Evolutionary conservation across 1,140 invertebrate genomes (phyloP).

Genomic region (Sycophaga agraensis): DNA sequence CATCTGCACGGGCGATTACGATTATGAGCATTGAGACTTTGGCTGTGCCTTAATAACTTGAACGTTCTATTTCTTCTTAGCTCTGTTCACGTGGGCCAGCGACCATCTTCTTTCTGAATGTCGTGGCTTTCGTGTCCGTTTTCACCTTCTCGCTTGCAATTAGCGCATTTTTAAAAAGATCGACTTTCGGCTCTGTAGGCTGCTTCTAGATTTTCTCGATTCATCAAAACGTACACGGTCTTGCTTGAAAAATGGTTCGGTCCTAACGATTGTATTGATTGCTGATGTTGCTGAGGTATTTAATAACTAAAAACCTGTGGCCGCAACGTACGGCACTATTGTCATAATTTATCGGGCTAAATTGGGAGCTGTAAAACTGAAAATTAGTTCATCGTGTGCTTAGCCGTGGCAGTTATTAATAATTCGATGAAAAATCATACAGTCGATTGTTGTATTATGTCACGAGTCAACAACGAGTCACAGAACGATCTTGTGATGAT

Average conservation of each 20-base stretch:
- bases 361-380: conserved; percentile 18
- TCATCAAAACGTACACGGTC: conserved; percentile 27
- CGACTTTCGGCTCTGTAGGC: conserved; percentile 29
- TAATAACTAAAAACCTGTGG: conserved; percentile 24
- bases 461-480: conserved; percentile 32
- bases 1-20: conserved; percentile 30
- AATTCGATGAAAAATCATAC: conserved; percentile 28
- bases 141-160: conserved; percentile 24
- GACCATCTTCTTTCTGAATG: conserved; percentile 33
- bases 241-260: background rate
- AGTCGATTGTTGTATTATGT: conserved; percentile 29
- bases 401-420: conserved; percentile 25
- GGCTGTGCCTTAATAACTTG: conserved; percentile 17
- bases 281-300: background rate
- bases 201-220: conserved; percentile 30
- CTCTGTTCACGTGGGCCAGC: conserved; percentile 40
- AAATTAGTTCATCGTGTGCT: conserved; percentile 13
- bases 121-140: conserved; percentile 35
- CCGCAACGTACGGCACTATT: conserved; percentile 10
- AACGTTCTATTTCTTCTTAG: conserved; percentile 29
- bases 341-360: conserved; percentile 10
- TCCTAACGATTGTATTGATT: background rate
- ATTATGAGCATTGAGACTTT: conserved; percentile 30
- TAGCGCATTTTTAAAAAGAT: conserved; percentile 23
- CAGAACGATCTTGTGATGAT: conserved; percentile 31